These are phyloP conservation scores for Aegithalos caudatus DNA, from an alignment of 2,113 vertebrate species.

Conservation along the genomic window DNA sequence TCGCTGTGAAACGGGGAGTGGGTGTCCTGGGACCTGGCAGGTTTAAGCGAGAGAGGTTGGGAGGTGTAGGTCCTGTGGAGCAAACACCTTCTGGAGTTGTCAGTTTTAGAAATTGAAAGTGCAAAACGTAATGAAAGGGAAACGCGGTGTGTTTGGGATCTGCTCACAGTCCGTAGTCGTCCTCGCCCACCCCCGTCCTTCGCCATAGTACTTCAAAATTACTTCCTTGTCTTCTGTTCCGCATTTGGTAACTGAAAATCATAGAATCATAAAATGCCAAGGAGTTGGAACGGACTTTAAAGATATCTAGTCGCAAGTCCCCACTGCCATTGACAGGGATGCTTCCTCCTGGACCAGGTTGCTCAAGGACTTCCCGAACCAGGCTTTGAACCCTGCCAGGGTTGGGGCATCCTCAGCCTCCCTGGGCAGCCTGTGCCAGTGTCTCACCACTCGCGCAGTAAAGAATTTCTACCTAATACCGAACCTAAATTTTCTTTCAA, in stretches of 20 bases:
- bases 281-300: too few relatives aligned
- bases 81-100: accelerated
- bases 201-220: neutral
- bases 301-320: neutral
- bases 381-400: neutral
- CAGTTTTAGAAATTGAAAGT: neutral
- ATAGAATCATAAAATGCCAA: neutral
- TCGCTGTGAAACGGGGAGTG: accelerated
- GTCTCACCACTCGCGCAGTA: neutral
- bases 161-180: too few relatives aligned
- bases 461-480: neutral
- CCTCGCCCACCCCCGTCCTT: too few relatives aligned
- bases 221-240: accelerated
- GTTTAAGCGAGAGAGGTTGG: accelerated
- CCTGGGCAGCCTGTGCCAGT: neutral
- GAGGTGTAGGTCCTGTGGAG: accelerated
- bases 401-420: neutral
- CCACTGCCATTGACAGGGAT: neutral
- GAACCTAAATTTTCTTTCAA: neutral
- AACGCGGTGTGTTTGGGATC: accelerated
- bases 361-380: accelerated
- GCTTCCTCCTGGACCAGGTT: accelerated
- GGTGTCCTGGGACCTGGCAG: accelerated
- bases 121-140: accelerated
- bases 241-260: neutral